Percentiles rank a stretch among this genome's conserved stretches.
phyloP scores from a whole-genome alignment of 2,113 vertebrate genomes.

The Rhinoptilus africanus region DNA sequence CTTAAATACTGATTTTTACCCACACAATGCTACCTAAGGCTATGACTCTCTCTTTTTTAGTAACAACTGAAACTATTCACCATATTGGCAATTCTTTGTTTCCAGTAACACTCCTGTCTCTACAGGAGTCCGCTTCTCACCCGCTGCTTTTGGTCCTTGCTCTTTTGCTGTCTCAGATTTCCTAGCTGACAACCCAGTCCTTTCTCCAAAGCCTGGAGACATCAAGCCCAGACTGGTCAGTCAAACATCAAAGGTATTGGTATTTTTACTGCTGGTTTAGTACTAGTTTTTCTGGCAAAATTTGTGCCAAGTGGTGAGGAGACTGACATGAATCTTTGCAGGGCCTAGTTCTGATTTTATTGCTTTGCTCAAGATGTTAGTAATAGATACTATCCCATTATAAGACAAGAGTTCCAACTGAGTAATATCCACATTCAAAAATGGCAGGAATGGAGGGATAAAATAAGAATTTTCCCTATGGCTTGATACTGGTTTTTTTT shows the following conservation, averaged over 20 bases:
- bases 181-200: not conserved
- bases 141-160: not conserved
- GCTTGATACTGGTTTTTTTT: not conserved
- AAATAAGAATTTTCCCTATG: not conserved
- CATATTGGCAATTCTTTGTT: not conserved
- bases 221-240: not conserved
- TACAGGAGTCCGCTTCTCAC: not conserved
- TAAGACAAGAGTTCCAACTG: not conserved
- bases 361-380: not conserved
- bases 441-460: not conserved
- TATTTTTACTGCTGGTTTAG: not conserved
- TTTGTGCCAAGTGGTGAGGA: not conserved
- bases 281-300: not conserved
- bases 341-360: not conserved
- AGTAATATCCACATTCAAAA: not conserved
- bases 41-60: not conserved
- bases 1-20: not conserved
- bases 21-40: not conserved
- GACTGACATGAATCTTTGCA: not conserved
- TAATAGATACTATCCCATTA: not conserved
- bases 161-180: not conserved
- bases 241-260: not conserved
- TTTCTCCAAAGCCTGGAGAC: not conserved
- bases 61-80: not conserved
- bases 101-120: too few relatives aligned